Percentiles rank a stretch among this genome's conserved stretches.
Evolutionary conservation across 2,113 vertebrate genomes (phyloP).

Genomic region (Pandion haliaetus): DNA sequence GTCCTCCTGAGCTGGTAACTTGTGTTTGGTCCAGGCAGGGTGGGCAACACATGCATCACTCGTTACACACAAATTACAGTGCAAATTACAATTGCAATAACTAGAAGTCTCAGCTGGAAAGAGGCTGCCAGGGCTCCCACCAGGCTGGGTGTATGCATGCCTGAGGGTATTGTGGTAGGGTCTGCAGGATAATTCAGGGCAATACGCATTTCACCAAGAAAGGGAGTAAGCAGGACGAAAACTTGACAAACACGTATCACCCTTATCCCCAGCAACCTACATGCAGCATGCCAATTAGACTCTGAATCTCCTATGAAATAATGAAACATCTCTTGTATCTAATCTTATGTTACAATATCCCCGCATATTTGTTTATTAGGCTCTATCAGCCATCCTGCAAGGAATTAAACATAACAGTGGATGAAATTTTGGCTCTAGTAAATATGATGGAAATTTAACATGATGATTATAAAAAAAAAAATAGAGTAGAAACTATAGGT

Average conservation of each 20-base stretch:
- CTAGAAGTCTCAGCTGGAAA: neutral
- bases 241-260: rapidly evolving
- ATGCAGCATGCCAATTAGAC: neutral
- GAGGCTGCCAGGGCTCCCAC: neutral
- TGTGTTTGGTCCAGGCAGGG: neutral
- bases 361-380: neutral
- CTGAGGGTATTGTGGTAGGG: neutral
- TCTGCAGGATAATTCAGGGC: neutral
- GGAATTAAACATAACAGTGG: neutral
- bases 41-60: neutral
- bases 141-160: no score
- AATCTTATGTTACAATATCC: neutral
- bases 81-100: neutral
- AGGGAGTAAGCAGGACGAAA: neutral
- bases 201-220: neutral
- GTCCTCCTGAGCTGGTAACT: neutral
- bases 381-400: neutral
- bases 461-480: neutral
- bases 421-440: neutral
- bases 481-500: neutral
- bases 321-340: neutral
- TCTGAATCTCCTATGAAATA: neutral
- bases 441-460: neutral
- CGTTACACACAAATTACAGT: neutral
- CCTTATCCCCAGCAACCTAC: neutral